These are phyloP conservation scores for Malthinus flaveolus DNA, from an alignment of 2,888 invertebrate genomes.

Conservation along the genomic window DNA sequence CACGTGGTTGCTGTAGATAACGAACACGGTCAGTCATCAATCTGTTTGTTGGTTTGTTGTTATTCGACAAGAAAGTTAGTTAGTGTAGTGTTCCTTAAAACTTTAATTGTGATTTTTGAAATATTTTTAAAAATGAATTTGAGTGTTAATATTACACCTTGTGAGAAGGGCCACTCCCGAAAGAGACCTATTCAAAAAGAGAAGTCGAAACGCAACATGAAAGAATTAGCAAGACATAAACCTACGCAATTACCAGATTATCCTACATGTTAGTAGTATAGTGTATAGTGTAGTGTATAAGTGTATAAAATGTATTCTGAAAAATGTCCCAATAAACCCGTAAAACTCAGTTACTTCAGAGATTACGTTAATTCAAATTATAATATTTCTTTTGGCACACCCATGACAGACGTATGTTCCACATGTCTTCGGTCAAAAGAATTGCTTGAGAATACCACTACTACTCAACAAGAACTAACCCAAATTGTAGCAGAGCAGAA, in stretches of 20 bases:
- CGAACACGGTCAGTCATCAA: neutral
- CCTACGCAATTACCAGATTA: neutral
- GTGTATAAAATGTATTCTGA: constrained; percentile 5
- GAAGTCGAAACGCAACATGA: neutral
- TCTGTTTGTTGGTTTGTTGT: neutral
- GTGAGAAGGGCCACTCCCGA: neutral
- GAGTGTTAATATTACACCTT: neutral
- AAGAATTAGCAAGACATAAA: neutral
- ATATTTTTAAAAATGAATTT: neutral
- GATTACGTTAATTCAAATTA: constrained; percentile 18
- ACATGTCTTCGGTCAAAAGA: constrained; percentile 26
- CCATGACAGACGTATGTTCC: constrained; percentile 22
- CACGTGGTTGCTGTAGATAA: neutral
- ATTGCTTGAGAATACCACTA: constrained; percentile 2
- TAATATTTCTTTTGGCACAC: constrained; percentile 30
- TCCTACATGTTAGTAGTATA: neutral
- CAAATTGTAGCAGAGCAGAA: constrained; percentile 6
- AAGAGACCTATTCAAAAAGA: neutral
- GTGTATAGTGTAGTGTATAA: too few species aligned
- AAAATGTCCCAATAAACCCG: neutral
- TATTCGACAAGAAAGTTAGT: neutral
- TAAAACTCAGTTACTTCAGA: constrained; percentile 16
- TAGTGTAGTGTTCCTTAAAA: neutral
- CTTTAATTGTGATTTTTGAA: neutral
- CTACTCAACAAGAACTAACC: constrained; percentile 1